Evolutionary conservation across 2,113 vertebrate genomes (phyloP).

Genomic region (Pterophyllum scalare): DNA sequence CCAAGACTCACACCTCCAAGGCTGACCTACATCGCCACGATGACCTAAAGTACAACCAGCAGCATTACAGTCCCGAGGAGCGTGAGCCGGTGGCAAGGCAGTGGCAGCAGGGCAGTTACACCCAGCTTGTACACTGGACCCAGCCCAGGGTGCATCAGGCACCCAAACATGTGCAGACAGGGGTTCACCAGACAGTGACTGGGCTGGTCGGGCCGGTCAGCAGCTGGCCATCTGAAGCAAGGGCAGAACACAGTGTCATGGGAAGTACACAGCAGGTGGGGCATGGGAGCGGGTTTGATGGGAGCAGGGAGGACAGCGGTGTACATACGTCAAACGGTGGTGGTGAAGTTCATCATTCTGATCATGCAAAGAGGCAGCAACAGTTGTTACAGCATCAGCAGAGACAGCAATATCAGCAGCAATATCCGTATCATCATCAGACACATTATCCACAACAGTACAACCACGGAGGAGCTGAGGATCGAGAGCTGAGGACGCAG

Average conservation of each 20-base stretch:
- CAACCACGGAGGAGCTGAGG: not conserved
- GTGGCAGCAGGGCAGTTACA: slow-evolving; percentile 74
- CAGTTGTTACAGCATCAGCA: slow-evolving; percentile 61
- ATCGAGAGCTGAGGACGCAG: slow-evolving; percentile 56
- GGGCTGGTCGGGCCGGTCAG: slow-evolving; percentile 10
- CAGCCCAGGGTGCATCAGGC: slow-evolving; percentile 56
- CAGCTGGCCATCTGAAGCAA: slow-evolving; percentile 52
- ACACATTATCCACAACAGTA: slow-evolving; percentile 30
- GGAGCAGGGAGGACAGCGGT: slow-evolving; percentile 52
- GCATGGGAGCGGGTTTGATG: slow-evolving; percentile 64
- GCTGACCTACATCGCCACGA: slow-evolving; percentile 81
- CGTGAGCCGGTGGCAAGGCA: slow-evolving; percentile 63
- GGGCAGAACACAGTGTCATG: slow-evolving; percentile 50
- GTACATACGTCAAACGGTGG: slow-evolving; percentile 9
- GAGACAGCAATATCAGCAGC: slow-evolving; percentile 26
- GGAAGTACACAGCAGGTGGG: slow-evolving; percentile 32
- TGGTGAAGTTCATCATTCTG: slow-evolving; percentile 16
- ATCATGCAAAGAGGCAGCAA: slow-evolving; percentile 49
- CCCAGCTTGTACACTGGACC: slow-evolving; percentile 69
- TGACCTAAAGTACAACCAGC: slow-evolving; percentile 81
- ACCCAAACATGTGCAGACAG: slow-evolving; percentile 27
- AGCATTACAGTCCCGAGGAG: slow-evolving; percentile 60
- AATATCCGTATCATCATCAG: slow-evolving; percentile 37
- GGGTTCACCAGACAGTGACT: not conserved
- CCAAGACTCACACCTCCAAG: slow-evolving; percentile 71